Base-by-base conservation (phyloP, 2,888 invertebrate genomes). In the Ganaspis brasiliensis region DNA sequence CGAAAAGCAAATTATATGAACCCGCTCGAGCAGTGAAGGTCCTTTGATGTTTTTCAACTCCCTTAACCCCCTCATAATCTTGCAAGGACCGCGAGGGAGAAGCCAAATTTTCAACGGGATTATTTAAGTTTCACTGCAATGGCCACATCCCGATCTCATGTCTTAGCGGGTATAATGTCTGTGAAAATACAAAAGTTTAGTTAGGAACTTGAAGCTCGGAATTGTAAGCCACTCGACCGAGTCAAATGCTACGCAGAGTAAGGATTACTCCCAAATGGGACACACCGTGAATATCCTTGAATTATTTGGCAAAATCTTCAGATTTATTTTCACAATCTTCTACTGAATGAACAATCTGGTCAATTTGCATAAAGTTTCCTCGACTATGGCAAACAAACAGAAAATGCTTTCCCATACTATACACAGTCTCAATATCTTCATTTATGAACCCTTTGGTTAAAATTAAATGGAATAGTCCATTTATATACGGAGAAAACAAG, bases 1-100 rank as follows among this genome's bases (percentile, higher is more conserved):
- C 89, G 90, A 89, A 90, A 90, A 88, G 89, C 89, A 90, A 90
- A 90, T 90, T 90, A 90, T 90, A 89, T 86, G 87, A 89, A 86
- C 86, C 86, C 86, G 82, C 82, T 86, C 80, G 84, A 87, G 84
- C 84, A 83, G 80, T 81, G 79, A 80, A 81, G 78, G 80, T 82
- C 86, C 89, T 89, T 89, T 89, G 90, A 90, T 90, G 87, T 90
- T 89, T 84, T 82, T 82, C 75, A 61, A 19, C 35, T 31, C 35
- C 10, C 73, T 67, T 56, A 19, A 8, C 19, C 56, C 55, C 72
- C 24, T 49, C 8, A 24, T 74, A 67, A 63, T 37, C 35, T 63
- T 37, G 35, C 61, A 37, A 63, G 61, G 61, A 63, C 61, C 37
- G 14, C 37, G 61, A 63, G 61, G 37, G 37, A 63, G 37, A 63